Evolutionary conservation across 2,113 vertebrate genomes (phyloP), one percentile per base, ranked within the genome.

Genomic region (Myotis davidii): DNA sequence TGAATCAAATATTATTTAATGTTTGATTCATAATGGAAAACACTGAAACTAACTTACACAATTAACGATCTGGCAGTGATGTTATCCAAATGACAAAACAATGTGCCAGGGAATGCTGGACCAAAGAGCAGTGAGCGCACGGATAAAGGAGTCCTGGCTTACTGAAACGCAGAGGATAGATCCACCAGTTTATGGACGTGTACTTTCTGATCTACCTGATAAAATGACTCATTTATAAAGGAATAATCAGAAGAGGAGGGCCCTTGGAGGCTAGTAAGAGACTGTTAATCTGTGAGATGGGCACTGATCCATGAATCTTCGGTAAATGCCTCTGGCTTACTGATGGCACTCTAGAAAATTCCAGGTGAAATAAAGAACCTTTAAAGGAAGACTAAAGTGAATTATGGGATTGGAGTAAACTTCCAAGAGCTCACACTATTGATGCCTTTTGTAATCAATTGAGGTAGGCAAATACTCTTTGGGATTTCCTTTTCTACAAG

Each of bases 21-120:
- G 59, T 61, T 90, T 72, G 13, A 27, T 87, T 70, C 64, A 64
- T 67, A 79, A 72, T 3, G 20, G 4, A 93, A 89, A 85, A 77
- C 72, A 72, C 32, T 83, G 29, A 59, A 81, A 76, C 81, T 79
- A 94, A 79, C 21, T 70, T 50, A 70, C 6, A 8, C 34, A 94
- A 61, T 88, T 88, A 90, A 73, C 32, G 77, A 61, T 59, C 72
- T 88, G 83, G 65, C 79, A 85, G 37, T 77, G n/a, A 81, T 81
- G 32, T 61, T 56, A 73, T 54, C 82, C 74, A 45, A 92, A 25
- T 21, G 27, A 67, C 72, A 85, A 91, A 72, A 29, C 32, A 73
- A 37, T 25, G 12, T 90, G 34, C 42, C 32, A 25, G 64, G 11
- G 56, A 65, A 70, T 29, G n/a, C 16, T 18, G 86, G n/a, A 92